phyloP scores from a whole-genome alignment of 2,113 vertebrate genomes.

The Machaerirhynchus nigripectus region DNA sequence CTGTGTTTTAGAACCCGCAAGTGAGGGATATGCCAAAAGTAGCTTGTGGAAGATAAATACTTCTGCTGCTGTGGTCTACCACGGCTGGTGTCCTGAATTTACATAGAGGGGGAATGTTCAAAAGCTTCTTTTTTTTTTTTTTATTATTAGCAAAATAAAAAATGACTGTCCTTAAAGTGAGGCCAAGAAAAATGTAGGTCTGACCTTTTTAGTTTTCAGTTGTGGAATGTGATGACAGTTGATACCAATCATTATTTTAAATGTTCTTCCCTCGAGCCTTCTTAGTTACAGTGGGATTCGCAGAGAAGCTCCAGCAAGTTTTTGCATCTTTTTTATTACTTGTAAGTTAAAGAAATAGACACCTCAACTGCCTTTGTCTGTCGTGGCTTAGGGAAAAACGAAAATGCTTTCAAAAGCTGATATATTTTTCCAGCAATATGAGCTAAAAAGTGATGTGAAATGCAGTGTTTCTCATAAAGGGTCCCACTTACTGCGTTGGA shows the following conservation, averaged over 20 bases:
- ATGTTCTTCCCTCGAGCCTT: constrained; percentile 58
- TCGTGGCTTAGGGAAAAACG: background rate
- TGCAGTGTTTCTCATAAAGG: background rate
- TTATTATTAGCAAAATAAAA: constrained; percentile 72
- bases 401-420: background rate
- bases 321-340: constrained; percentile 27
- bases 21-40: constrained; percentile 51
- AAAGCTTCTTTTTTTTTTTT: constrained; percentile 41
- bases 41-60: constrained; percentile 69
- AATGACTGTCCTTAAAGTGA: constrained; percentile 58
- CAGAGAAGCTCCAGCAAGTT: constrained; percentile 9
- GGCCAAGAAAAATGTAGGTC: constrained; percentile 68
- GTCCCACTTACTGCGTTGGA: background rate
- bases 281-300: constrained; percentile 53
- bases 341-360: background rate
- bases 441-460: background rate
- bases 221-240: constrained; percentile 70
- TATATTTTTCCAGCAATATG: background rate
- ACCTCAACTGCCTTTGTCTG: background rate
- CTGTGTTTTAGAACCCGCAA: constrained; percentile 46
- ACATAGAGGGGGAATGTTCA: constrained; percentile 63
- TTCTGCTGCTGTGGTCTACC: constrained; percentile 70
- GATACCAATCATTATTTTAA: constrained; percentile 68
- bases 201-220: constrained; percentile 67
- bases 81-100: constrained; percentile 66